Base-by-base conservation (phyloP, 1,140 invertebrate genomes). In the Cecropterus lyciades region DNA sequence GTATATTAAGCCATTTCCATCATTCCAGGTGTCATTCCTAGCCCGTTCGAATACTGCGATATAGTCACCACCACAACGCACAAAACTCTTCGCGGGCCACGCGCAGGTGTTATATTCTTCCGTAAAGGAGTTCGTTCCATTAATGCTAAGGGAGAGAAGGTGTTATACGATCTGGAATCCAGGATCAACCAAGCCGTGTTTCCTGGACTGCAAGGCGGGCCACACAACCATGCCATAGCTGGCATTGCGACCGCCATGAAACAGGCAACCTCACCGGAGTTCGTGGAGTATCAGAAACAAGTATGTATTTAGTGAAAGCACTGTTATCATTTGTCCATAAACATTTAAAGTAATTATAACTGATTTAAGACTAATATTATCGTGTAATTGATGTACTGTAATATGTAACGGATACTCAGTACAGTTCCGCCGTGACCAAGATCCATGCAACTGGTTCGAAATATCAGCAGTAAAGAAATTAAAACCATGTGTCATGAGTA, bases 21-120 rank as follows among this genome's bases (percentile, higher is more conserved):
- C 24, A n/a, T 80, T 77, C 7, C 68, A 93, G 95, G 95, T 48
- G 81, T 98, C 4, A 96, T 97, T 53, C 96, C 98, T 10, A 97
- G 96, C 88, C 98, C 98, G 0, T 99, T 99, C 85, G 95, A 98
- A 77, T 96, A 97, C 80, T 96, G 97, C 79, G 98, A 99, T 90
- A 94, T 99, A 80, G 98, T 99, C 6, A 97, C 96, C 0, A 99
- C 98, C 1, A 99, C 98, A 0, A 99, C 98, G 0, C 98, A 99
- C 91, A 99, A 99, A 84, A 99, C 98, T 6, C 92, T 99, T 14
- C 93, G 98, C 73, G 98, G 98, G 0, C 98, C 98, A 0, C 94
- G 97, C 37, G 97, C 97, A 49, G 98, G 96, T 2, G 94, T 98
- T 24, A 98, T 99, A 67, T 98, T 98, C 93, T 98, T 93, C 93